phyloP scores from a whole-genome alignment of 2,888 invertebrate genomes.

The Ramazzottius varieornatus region DNA sequence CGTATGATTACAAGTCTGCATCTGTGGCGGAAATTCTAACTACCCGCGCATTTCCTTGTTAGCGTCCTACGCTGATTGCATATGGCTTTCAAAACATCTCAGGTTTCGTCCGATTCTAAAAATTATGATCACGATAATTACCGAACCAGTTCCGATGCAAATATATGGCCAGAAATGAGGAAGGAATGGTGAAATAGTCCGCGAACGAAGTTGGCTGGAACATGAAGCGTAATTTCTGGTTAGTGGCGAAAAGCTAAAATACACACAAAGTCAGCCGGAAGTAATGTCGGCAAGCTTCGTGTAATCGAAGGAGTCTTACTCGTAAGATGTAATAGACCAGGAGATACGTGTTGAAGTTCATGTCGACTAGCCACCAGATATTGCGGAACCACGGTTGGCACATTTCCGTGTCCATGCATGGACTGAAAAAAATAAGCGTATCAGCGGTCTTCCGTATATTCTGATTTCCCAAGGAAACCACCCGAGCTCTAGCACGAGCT shows the following conservation, averaged over 20 bases:
- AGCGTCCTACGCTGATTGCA: no score
- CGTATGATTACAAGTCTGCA: no score
- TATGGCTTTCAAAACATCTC: no score
- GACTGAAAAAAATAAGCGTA: no score
- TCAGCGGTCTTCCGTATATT: no score
- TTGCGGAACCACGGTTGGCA: background rate
- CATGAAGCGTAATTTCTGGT: background rate
- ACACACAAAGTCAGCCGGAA: background rate
- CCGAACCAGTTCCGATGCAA: background rate
- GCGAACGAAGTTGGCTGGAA: background rate
- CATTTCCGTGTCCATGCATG: background rate
- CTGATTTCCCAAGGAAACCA: no score
- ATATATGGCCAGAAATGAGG: background rate
- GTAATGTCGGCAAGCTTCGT: background rate
- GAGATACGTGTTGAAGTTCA: background rate
- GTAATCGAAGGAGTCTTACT: background rate
- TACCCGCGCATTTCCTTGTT: no score
- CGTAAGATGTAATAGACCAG: background rate
- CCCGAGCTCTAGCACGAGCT: no score
- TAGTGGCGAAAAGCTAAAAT: background rate
- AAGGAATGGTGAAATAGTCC: background rate
- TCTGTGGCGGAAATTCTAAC: no score
- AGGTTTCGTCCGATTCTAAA: no score
- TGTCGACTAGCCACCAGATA: background rate
- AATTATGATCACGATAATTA: no score